Percentiles rank a stretch among this genome's conserved stretches.
These are phyloP conservation scores for Thecocarcelia acutangulata DNA, from an alignment of 2,888 invertebrate genomes.

Conservation along the genomic window DNA sequence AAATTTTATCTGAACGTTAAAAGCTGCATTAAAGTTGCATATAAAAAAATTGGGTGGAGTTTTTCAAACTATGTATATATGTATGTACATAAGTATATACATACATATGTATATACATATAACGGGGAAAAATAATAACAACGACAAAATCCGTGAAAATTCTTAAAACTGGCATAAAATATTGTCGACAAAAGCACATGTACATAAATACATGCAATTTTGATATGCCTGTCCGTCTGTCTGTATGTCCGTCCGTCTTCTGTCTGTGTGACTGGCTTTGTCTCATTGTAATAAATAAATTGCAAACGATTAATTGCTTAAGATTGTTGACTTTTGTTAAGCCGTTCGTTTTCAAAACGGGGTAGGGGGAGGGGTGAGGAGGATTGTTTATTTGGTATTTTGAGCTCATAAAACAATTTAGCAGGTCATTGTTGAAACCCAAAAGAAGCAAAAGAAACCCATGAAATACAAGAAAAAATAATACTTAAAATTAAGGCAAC, in stretches of 20 bases:
- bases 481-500: conserved; percentile 45
- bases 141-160: conserved; percentile 56
- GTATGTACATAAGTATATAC: too few relatives aligned
- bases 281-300: conserved; percentile 67
- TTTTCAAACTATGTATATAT: not conserved
- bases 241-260: too few relatives aligned
- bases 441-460: conserved; percentile 25
- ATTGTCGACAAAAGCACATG: not conserved
- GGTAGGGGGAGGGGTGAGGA: not conserved
- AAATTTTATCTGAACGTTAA: conserved; percentile 1
- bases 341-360: conserved; percentile 9
- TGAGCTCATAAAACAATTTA: conserved; percentile 59
- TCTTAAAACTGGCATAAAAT: conserved; percentile 15
- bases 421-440: conserved; percentile 63
- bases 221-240: conserved; percentile 19
- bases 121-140: conserved; percentile 1
- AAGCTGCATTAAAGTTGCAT: conserved; percentile 9
- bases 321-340: conserved; percentile 50
- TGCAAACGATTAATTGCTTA: conserved; percentile 70
- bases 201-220: conserved; percentile 9
- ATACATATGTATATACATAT: too few relatives aligned
- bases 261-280: not conserved
- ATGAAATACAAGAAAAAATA: conserved; percentile 5
- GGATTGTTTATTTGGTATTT: conserved; percentile 45
- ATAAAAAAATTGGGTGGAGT: conserved; percentile 55